Percentiles rank a stretch among this genome's conserved stretches.
Evolutionary conservation across 1,140 invertebrate species (phyloP).

Genomic region (Cydia splendana): DNA sequence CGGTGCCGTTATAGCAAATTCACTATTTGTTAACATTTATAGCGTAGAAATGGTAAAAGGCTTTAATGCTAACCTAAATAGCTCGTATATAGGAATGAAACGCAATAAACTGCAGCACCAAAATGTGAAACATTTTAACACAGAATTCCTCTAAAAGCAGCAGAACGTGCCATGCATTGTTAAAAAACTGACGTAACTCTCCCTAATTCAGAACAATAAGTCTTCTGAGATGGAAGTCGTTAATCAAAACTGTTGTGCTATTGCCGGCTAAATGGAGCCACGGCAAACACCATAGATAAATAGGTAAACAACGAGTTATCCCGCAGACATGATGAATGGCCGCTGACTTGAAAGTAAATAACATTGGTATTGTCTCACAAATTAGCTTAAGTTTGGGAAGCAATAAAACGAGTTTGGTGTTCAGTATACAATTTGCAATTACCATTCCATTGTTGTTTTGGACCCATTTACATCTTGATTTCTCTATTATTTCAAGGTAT

Average conservation of each 20-base stretch:
- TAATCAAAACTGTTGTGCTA: slow-evolving; percentile 27
- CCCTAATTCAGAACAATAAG: slow-evolving; percentile 8
- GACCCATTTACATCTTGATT: not conserved
- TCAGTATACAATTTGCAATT: not conserved
- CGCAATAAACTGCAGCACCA: not conserved
- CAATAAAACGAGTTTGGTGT: slow-evolving; percentile 9
- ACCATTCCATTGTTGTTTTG: not conserved
- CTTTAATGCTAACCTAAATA: too few species aligned
- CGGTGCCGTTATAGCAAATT: too few species aligned
- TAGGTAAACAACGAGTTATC: slow-evolving; percentile 20
- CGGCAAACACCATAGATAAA: slow-evolving; percentile 28
- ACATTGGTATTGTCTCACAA: not conserved
- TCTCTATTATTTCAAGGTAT: not conserved
- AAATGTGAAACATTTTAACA: not conserved
- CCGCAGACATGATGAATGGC: slow-evolving; percentile 26
- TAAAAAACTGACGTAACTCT: slow-evolving; percentile 11
- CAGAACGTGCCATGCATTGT: not conserved
- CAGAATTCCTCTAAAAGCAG: not conserved
- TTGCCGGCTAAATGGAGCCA: slow-evolving; percentile 14
- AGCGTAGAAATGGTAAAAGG: too few species aligned
- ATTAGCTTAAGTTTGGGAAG: slow-evolving; percentile 10
- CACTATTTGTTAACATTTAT: too few species aligned
- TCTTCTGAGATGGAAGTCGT: slow-evolving; percentile 20
- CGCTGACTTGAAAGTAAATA: slow-evolving; percentile 22
- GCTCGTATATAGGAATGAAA: too few species aligned